phyloP scores from a whole-genome alignment of 92 coral and sea anemone species.

The Metridium senile region DNA sequence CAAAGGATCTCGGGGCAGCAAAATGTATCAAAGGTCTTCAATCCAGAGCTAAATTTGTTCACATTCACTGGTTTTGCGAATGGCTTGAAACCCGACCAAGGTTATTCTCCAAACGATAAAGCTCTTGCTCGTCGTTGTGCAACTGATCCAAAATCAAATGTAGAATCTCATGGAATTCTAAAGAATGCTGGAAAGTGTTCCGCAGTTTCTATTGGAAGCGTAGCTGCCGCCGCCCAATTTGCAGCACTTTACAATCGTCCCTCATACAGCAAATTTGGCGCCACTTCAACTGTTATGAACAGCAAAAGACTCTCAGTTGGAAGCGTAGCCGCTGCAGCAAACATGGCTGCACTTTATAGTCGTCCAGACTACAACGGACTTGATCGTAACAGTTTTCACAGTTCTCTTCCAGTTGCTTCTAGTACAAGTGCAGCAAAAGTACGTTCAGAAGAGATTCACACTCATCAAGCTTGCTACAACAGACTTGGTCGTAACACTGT shows the following conservation, averaged over 20 bases:
- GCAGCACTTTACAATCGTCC: conserved; percentile 1
- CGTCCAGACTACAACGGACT: no score
- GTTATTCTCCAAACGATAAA: not conserved
- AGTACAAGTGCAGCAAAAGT: no score
- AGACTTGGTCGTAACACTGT: no score
- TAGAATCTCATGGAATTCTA: not conserved
- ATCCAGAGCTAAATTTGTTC: not conserved
- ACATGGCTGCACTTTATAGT: no score
- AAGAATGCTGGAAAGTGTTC: not conserved
- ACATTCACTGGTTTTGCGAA: not conserved
- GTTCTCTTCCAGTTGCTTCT: no score
- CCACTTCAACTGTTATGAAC: not conserved
- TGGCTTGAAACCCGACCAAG: not conserved
- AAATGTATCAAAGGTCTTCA: not conserved
- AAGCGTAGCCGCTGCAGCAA: no score
- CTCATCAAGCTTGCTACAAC: no score
- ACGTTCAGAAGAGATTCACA: no score
- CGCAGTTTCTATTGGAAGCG: not conserved
- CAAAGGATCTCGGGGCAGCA: no score
- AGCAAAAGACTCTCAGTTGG: not conserved
- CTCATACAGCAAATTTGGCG: not conserved
- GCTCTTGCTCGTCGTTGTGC: not conserved
- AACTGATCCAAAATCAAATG: not conserved
- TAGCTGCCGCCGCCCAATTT: conserved; percentile 1
- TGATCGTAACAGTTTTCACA: no score